These are phyloP conservation scores for Trematocara caparti DNA, from an alignment of 2,797 vertebrate genomes.

Conservation along the genomic window DNA sequence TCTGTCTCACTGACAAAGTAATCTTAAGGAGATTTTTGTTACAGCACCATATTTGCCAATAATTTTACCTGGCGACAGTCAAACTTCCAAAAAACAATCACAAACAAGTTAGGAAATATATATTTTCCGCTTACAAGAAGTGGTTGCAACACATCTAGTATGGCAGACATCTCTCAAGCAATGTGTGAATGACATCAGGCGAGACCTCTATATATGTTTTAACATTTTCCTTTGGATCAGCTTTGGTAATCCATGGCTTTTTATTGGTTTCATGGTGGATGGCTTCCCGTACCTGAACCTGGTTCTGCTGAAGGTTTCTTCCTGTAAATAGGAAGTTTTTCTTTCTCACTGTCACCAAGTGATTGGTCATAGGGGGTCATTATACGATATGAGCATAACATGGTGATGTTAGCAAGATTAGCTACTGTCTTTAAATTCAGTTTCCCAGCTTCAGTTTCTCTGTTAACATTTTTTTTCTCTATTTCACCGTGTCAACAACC, in stretches of 20 bases:
- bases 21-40: background rate
- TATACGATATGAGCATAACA: background rate
- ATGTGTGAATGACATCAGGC: background rate
- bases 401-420: background rate
- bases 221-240: background rate
- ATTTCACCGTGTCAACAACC: background rate
- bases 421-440: background rate
- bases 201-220: background rate
- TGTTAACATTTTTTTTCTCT: background rate
- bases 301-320: background rate
- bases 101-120: background rate
- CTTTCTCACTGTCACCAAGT: background rate
- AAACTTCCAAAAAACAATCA: background rate
- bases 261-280: background rate
- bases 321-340: background rate
- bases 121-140: background rate
- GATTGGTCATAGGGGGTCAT: background rate
- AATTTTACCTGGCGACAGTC: background rate
- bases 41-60: background rate
- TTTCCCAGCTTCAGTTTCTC: background rate
- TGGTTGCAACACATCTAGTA: accelerated
- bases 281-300: background rate
- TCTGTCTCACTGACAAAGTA: background rate
- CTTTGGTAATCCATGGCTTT: background rate
- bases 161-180: background rate